Percentiles rank a stretch among this genome's conserved stretches.
Conservation (phyloP, 2,113 vertebrate species). For the Hippocampus abdominalis region DNA sequence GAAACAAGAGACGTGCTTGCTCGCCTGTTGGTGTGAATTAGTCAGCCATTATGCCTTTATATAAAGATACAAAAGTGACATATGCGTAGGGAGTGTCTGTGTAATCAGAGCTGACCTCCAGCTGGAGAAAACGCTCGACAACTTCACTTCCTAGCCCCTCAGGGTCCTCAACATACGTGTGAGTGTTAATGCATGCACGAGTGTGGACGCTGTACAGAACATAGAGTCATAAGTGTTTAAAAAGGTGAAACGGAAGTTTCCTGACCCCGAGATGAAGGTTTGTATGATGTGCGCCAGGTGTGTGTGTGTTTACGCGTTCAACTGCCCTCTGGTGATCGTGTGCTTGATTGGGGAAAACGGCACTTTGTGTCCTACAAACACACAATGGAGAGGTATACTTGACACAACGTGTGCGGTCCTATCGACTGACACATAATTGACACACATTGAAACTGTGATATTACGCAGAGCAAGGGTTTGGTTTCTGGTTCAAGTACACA, state of each 20-base stretch:
- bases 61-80: slow-evolving; percentile 32
- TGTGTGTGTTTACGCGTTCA: slow-evolving; percentile 47
- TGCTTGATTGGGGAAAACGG: slow-evolving; percentile 41
- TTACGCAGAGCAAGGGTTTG: no score
- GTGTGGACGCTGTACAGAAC: slow-evolving; percentile 40
- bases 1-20: background rate
- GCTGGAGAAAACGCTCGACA: slow-evolving; percentile 63
- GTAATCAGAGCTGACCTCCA: slow-evolving; percentile 61
- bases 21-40: slow-evolving; percentile 8
- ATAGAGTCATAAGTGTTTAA: slow-evolving; percentile 16
- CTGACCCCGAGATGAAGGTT: slow-evolving; percentile 21
- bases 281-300: slow-evolving; percentile 36
- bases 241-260: slow-evolving; percentile 12
- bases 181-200: slow-evolving; percentile 11
- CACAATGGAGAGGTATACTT: slow-evolving; percentile 37
- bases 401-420: slow-evolving; percentile 23
- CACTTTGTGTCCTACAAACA: slow-evolving; percentile 48
- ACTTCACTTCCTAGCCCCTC: slow-evolving; percentile 39
- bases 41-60: background rate
- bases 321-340: slow-evolving; percentile 39
- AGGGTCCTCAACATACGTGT: slow-evolving; percentile 41
- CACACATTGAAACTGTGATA: slow-evolving; percentile 25
- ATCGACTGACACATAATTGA: slow-evolving; percentile 33
- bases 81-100: slow-evolving; percentile 48
- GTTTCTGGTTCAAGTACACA: no score